phyloP scores from a whole-genome alignment of 2,888 invertebrate genomes.

The Synanthedon vespiformis region DNA sequence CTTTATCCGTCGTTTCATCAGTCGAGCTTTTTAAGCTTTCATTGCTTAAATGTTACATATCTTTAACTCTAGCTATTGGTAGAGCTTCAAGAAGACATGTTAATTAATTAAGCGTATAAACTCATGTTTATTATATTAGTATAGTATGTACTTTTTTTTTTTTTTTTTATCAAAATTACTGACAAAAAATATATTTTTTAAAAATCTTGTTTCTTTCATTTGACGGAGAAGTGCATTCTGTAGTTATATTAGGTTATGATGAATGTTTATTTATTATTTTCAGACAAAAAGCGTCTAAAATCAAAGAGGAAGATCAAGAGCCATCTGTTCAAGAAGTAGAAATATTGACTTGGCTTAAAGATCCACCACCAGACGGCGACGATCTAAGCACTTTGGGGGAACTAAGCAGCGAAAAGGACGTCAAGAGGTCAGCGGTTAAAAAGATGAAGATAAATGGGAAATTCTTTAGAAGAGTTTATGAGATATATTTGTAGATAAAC shows the following conservation, averaged over 20 bases:
- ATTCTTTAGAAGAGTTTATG: neutral
- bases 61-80: no score
- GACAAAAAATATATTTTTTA: no score
- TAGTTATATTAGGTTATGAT: neutral
- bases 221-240: no score
- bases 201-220: no score
- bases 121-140: no score
- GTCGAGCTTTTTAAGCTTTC: no score
- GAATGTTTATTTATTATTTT: neutral
- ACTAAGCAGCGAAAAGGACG: neutral
- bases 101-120: no score
- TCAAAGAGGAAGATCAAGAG: conserved; percentile 1
- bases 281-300: conserved; percentile 5
- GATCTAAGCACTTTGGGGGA: conserved; percentile 13
- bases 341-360: conserved; percentile 16
- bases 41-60: no score
- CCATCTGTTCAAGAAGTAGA: conserved; percentile 14
- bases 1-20: no score
- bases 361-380: conserved; percentile 37
- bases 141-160: no score
- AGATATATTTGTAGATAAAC: neutral
- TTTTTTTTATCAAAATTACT: no score
- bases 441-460: neutral
- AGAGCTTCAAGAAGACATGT: no score
- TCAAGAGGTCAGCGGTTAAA: conserved; percentile 5